Conservation (phyloP, 2,113 vertebrate species). For the Thomomys bottae region DNA sequence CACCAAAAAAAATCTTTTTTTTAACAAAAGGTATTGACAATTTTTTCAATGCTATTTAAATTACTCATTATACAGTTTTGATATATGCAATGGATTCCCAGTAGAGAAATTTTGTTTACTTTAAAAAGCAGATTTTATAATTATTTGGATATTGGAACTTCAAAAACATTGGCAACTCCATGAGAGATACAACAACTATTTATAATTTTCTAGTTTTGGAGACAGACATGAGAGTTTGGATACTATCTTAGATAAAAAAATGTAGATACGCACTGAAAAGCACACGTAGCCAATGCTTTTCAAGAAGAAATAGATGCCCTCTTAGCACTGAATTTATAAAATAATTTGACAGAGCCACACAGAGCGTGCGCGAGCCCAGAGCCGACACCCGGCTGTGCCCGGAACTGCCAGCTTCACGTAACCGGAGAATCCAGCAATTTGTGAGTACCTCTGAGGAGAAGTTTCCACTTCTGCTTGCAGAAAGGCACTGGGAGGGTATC, state of each 20-base stretch:
- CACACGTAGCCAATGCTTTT: background rate
- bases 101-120: background rate
- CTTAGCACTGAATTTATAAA: background rate
- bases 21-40: background rate
- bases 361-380: no score
- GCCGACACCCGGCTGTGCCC: no score
- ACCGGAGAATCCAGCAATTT: no score
- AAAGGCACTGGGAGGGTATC: no score
- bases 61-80: background rate
- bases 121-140: background rate
- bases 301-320: background rate
- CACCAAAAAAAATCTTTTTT: background rate
- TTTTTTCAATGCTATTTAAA: background rate
- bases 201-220: slow-evolving; percentile 8
- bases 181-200: background rate
- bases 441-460: no score
- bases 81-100: no score
- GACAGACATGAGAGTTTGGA: background rate
- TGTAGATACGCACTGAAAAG: background rate
- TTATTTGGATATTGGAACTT: background rate
- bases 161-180: background rate
- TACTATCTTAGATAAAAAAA: background rate
- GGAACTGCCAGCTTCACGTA: no score
- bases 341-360: no score
- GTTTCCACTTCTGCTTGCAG: no score